Conservation (phyloP, 2,888 invertebrate genomes). For the Argyresthia albistria region DNA sequence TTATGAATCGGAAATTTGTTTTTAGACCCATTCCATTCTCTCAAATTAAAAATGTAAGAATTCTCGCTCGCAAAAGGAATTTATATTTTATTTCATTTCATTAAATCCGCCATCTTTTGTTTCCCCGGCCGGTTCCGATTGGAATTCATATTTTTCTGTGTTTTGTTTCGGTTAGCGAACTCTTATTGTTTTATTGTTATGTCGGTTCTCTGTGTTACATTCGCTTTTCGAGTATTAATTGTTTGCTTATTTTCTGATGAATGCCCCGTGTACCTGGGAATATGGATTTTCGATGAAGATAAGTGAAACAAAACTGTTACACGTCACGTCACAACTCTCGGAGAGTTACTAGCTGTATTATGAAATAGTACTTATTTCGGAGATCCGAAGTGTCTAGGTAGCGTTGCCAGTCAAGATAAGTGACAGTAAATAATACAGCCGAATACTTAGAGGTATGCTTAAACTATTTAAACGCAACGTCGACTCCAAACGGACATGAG, state of each 20-base stretch:
- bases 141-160: conserved; percentile 70
- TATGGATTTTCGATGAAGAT: background rate
- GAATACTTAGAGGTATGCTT: conserved; percentile 37
- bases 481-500: conserved; percentile 48
- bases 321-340: background rate
- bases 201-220: conserved; percentile 49
- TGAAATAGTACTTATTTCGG: background rate
- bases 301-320: conserved; percentile 24
- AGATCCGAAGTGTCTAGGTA: conserved; percentile 26
- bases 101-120: conserved; percentile 72
- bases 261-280: conserved; percentile 21
- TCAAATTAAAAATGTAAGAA: conserved; percentile 72
- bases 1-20: conserved; percentile 64
- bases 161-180: conserved; percentile 64
- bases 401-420: conserved; percentile 53
- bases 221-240: conserved; percentile 61
- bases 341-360: background rate
- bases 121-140: conserved; percentile 47
- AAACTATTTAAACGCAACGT: conserved; percentile 56
- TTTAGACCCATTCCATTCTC: conserved; percentile 56
- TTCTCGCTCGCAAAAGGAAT: conserved; percentile 66
- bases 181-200: conserved; percentile 60
- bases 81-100: conserved; percentile 72
- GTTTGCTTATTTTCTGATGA: conserved; percentile 51
- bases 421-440: conserved; percentile 16